phyloP scores from a whole-genome alignment of 2,888 invertebrate species.

The Chironomus tentans region DNA sequence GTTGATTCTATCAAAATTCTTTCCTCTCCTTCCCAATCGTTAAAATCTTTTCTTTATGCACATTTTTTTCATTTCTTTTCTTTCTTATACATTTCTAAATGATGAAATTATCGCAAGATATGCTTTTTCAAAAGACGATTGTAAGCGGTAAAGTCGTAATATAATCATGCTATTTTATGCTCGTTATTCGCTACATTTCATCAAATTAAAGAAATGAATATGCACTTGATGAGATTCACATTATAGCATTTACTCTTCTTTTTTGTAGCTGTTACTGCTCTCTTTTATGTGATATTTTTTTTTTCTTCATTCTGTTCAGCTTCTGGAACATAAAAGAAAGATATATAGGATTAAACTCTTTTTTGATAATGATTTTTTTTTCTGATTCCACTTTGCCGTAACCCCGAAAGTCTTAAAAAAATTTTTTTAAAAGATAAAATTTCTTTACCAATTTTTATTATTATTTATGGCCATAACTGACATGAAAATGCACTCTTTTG shows the following conservation, averaged over 20 bases:
- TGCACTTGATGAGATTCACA: background rate
- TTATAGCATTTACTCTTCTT: background rate
- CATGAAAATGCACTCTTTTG: too few species aligned
- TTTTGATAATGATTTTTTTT: too few species aligned
- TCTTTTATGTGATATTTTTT: background rate
- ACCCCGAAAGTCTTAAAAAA: too few species aligned
- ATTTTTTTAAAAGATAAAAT: too few species aligned
- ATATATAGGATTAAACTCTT: too few species aligned
- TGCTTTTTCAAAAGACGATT: background rate
- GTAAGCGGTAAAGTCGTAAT: background rate
- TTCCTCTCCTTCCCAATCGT: background rate
- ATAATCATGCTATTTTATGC: slow-evolving; percentile 4
- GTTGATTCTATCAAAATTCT: background rate
- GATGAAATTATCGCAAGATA: slow-evolving; percentile 8
- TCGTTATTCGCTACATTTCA: slow-evolving; percentile 10
- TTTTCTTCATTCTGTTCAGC: background rate
- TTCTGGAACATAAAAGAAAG: background rate
- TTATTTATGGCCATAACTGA: too few species aligned
- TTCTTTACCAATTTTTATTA: too few species aligned
- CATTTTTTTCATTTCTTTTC: background rate
- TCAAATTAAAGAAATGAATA: slow-evolving; percentile 5
- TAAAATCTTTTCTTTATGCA: background rate
- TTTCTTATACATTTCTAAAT: background rate
- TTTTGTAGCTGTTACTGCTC: background rate
- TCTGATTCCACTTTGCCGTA: too few species aligned